phyloP scores from a whole-genome alignment of 2,888 invertebrate genomes.

The Entomobrya proxima region DNA sequence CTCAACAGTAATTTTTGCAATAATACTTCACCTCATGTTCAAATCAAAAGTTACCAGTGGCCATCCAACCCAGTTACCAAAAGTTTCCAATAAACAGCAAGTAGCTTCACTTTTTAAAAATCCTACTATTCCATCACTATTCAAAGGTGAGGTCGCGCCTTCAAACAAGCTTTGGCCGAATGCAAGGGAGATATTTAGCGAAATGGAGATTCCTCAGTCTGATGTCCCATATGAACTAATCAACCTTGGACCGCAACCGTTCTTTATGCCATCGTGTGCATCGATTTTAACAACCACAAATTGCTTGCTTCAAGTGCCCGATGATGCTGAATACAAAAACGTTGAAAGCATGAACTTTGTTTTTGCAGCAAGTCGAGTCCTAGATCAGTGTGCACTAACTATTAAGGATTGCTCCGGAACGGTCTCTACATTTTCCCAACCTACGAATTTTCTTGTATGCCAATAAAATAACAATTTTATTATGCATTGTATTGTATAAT shows the following conservation, averaged over 20 bases:
- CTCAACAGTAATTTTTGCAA: too few relatives aligned
- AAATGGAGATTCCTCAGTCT: background rate
- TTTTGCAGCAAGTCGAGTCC: background rate
- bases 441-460: background rate
- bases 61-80: too few relatives aligned
- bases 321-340: background rate
- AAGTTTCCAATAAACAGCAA: too few relatives aligned
- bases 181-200: background rate
- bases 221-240: background rate
- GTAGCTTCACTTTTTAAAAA: too few relatives aligned
- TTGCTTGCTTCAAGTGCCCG: conserved; percentile 14
- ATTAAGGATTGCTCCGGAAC: conserved; percentile 16
- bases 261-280: background rate
- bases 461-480: background rate
- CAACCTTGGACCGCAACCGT: background rate
- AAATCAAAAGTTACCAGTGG: too few relatives aligned
- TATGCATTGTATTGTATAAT: background rate
- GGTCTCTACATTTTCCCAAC: background rate
- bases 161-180: too few relatives aligned
- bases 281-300: conserved; percentile 10
- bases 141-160: too few relatives aligned
- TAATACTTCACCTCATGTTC: too few relatives aligned
- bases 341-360: background rate
- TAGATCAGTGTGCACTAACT: conserved; percentile 26
- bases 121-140: too few relatives aligned